These are phyloP conservation scores for Oryzias javanicus DNA, from an alignment of 2,113 vertebrate genomes.

Conservation along the genomic window DNA sequence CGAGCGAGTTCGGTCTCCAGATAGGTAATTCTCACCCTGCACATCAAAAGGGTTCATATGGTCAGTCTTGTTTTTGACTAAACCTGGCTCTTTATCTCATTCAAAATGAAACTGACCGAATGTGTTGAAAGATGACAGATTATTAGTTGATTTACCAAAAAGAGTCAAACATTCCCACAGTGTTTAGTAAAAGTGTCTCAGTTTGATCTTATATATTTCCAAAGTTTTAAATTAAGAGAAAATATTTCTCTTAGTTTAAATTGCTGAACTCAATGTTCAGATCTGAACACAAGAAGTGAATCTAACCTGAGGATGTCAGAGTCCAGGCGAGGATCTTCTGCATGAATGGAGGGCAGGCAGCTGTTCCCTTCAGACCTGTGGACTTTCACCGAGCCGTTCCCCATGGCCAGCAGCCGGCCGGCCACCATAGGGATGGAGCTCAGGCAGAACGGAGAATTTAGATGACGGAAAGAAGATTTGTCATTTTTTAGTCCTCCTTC, in stretches of 20 bases:
- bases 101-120: too few relatives aligned
- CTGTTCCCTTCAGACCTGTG: conserved; percentile 66
- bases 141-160: too few relatives aligned
- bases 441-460: conserved; percentile 1
- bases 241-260: neutral
- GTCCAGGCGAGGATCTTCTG: conserved; percentile 53
- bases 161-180: too few relatives aligned
- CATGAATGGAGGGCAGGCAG: conserved; percentile 61
- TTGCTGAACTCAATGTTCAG: too few relatives aligned
- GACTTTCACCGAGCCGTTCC: conserved; percentile 81
- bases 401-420: conserved; percentile 72
- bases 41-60: neutral
- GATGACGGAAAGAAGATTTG: neutral
- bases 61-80: neutral
- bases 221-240: neutral
- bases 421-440: conserved; percentile 72
- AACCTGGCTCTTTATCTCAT: neutral
- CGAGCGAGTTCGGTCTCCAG: conserved; percentile 72
- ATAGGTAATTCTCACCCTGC: conserved; percentile 60
- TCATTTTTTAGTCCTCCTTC: neutral
- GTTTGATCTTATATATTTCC: too few relatives aligned
- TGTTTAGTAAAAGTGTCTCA: too few relatives aligned
- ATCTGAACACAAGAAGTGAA: neutral
- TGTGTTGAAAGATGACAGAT: too few relatives aligned
- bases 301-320: conserved; percentile 63